A percentile compares a stretch with the other conserved stretches of the same genome.
phyloP scores from a whole-genome alignment of 2,113 vertebrate species.

The Myodes glareolus region DNA sequence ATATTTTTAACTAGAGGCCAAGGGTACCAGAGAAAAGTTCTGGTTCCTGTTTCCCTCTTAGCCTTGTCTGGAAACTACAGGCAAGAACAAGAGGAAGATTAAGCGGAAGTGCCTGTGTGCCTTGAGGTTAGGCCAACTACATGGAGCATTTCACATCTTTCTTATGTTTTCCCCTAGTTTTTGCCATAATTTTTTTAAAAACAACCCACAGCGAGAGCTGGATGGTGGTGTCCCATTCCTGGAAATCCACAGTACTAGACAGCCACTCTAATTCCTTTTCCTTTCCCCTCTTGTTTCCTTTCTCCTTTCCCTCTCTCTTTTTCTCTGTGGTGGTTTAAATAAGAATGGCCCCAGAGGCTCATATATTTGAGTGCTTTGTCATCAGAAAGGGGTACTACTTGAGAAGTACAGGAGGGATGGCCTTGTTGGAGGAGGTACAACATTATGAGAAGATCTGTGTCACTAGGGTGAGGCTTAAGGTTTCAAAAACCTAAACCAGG shows the following conservation, averaged over 20 bases:
- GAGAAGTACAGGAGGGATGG: background rate
- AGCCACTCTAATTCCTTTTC: background rate
- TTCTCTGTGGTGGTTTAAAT: background rate
- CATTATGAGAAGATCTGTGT: background rate
- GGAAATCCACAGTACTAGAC: too few species aligned
- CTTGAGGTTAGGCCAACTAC: background rate
- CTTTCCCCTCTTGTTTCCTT: background rate
- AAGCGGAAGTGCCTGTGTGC: background rate
- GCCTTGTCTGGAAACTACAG: background rate
- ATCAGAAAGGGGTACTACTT: background rate
- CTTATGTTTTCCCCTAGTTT: too few species aligned
- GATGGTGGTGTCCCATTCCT: background rate
- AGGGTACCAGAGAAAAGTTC: background rate
- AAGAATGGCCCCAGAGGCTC: background rate
- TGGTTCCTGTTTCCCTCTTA: background rate
- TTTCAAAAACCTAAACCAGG: background rate
- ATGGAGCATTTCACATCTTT: background rate
- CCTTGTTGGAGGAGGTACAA: background rate
- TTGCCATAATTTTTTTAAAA: background rate
- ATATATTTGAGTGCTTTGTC: background rate
- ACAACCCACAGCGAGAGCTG: background rate
- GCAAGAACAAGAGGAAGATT: background rate
- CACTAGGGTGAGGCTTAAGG: background rate
- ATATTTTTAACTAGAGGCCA: background rate
- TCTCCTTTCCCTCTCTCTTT: background rate